Evolutionary conservation across 2,797 vertebrate species (phyloP).

Genomic region (Melanotaenia trifasciata): DNA sequence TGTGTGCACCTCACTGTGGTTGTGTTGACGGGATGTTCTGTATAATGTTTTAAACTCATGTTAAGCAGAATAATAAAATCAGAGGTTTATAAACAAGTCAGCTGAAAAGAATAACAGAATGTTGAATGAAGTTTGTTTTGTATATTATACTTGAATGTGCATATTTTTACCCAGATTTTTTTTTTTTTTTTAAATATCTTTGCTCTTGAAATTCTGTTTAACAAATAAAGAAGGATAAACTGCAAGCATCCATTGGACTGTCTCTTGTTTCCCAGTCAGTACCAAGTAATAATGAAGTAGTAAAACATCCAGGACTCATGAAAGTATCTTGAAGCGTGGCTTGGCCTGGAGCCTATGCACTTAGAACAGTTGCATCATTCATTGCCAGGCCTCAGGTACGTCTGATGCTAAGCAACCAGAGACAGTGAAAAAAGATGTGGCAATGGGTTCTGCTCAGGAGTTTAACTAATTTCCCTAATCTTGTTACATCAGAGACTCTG

Average conservation of each 20-base stretch:
- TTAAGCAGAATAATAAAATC: background rate
- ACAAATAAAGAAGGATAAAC: background rate
- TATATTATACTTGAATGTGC: too few species aligned
- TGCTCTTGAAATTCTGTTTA: background rate
- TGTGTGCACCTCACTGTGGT: background rate
- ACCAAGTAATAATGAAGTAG: constrained; percentile 20
- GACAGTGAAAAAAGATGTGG: constrained; percentile 21
- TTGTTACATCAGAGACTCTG: constrained; percentile 52
- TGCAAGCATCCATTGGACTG: background rate
- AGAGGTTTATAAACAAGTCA: too few species aligned
- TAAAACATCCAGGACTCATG: constrained; percentile 13
- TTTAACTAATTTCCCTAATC: constrained; percentile 50
- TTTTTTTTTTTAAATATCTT: rapidly evolving
- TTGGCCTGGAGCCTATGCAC: constrained; percentile 29
- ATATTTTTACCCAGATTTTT: too few species aligned
- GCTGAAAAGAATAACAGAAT: background rate
- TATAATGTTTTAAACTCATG: background rate
- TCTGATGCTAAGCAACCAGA: constrained; percentile 53
- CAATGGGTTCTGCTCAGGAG: constrained; percentile 35
- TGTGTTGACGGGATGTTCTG: background rate
- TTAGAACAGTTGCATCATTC: constrained; percentile 52
- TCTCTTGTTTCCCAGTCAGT: background rate
- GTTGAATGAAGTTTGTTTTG: background rate
- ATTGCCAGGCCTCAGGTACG: constrained; percentile 31
- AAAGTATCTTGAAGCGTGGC: constrained; percentile 44